Conservation (phyloP, 2,797 vertebrate species). For the Sebastes cheni region DNA sequence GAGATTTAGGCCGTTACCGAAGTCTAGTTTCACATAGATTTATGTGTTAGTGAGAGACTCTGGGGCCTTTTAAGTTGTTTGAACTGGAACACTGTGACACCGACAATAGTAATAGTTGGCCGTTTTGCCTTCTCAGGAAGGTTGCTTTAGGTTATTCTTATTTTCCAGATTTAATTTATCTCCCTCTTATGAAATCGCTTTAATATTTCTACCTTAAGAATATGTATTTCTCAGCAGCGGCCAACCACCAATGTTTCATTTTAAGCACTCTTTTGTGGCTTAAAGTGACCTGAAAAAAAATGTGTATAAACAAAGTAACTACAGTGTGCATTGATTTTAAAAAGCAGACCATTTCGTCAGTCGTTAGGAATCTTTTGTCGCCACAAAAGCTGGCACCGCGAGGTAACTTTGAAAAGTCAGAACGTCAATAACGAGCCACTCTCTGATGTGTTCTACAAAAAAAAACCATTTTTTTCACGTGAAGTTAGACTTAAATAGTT, state of each 20-base stretch:
- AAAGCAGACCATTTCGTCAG: not conserved
- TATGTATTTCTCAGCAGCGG: not conserved
- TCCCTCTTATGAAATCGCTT: not conserved
- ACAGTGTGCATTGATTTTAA: not conserved
- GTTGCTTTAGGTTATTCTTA: conserved; percentile 8
- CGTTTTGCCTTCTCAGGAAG: conserved; percentile 18
- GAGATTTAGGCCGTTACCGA: conserved; percentile 64
- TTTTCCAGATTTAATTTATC: conserved; percentile 12
- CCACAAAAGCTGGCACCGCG: not conserved
- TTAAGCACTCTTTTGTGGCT: not conserved
- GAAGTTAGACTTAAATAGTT: not conserved
- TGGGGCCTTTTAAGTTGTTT: conserved; percentile 55
- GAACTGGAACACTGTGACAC: conserved; percentile 40
- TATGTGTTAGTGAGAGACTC: conserved; percentile 48
- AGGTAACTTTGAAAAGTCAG: conserved; percentile 5
- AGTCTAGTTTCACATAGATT: conserved; percentile 65
- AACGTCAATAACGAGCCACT: not conserved
- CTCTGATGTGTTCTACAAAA: not conserved
- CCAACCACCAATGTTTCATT: not conserved
- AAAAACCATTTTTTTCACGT: no score
- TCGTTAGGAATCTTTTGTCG: not conserved
- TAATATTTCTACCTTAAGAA: not conserved
- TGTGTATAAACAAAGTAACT: not conserved
- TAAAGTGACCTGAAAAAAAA: not conserved
- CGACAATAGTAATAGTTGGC: conserved; percentile 42